Conservation (phyloP, 2,888 invertebrate genomes). For the Trichopria drosophilae region DNA sequence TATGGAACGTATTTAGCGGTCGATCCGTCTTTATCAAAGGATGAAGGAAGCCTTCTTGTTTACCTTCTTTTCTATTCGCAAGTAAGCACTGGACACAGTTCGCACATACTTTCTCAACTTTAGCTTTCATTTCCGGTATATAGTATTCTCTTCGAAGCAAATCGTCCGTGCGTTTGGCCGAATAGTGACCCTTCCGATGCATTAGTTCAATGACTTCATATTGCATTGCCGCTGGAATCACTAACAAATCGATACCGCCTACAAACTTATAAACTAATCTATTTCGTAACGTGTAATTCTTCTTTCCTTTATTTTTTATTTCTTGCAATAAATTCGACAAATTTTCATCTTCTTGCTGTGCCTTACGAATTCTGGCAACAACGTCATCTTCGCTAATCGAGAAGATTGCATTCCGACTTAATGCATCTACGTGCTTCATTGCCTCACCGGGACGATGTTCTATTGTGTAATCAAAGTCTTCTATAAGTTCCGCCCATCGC, state of each 20-base stretch:
- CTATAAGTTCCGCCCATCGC: slow-evolving; percentile 20
- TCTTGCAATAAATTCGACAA: not conserved
- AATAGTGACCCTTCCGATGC: slow-evolving; percentile 30
- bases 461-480: slow-evolving; percentile 17
- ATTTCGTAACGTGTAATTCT: slow-evolving; percentile 1
- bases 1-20: slow-evolving; percentile 45
- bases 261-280: slow-evolving; percentile 12
- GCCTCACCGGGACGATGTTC: slow-evolving; percentile 16
- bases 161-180: slow-evolving; percentile 24
- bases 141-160: slow-evolving; percentile 22
- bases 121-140: slow-evolving; percentile 27
- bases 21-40: slow-evolving; percentile 41
- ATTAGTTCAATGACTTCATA: slow-evolving; percentile 23
- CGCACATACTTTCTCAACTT: slow-evolving; percentile 25
- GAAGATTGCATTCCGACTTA: slow-evolving; percentile 8
- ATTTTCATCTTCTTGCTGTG: slow-evolving; percentile 13
- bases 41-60: slow-evolving; percentile 42
- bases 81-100: slow-evolving; percentile 43
- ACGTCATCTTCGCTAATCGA: slow-evolving; percentile 9
- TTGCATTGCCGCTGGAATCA: slow-evolving; percentile 8
- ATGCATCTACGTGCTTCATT: slow-evolving; percentile 27
- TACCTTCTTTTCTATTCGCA: slow-evolving; percentile 40
- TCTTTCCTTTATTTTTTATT: slow-evolving; percentile 6
- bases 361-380: not conserved
- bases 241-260: slow-evolving; percentile 6